phyloP scores from a whole-genome alignment of 2,113 vertebrate genomes.

The Atlantisia rogersi region DNA sequence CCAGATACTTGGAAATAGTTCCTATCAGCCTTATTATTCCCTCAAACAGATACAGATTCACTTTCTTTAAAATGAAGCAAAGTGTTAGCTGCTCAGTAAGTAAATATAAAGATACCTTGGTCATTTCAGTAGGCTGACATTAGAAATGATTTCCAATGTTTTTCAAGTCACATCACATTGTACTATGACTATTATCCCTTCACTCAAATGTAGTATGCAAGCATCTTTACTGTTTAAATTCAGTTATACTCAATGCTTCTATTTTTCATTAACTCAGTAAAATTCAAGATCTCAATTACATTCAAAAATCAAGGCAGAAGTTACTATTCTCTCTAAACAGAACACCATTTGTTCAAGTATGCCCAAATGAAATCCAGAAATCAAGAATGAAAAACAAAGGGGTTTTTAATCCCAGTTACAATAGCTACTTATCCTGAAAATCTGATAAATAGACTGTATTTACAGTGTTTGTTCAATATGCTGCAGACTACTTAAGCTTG shows the following conservation, averaged over 20 bases:
- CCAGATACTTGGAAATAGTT: background rate
- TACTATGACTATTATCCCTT: background rate
- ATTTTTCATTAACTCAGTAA: background rate
- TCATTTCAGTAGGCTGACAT: background rate
- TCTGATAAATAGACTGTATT: conserved; percentile 31
- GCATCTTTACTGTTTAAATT: background rate
- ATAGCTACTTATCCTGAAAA: conserved; percentile 35
- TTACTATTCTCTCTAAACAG: background rate
- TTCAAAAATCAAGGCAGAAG: background rate
- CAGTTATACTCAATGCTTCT: background rate
- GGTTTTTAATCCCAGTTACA: background rate
- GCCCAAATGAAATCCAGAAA: background rate
- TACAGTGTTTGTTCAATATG: background rate
- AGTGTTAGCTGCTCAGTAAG: background rate
- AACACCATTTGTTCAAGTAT: background rate
- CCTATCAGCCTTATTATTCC: background rate
- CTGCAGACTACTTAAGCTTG: background rate
- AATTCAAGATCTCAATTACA: background rate
- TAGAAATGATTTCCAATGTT: background rate
- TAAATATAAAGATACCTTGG: background rate
- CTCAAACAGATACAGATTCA: background rate
- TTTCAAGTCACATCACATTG: background rate
- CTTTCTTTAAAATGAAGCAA: background rate
- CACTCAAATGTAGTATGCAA: background rate
- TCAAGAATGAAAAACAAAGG: conserved; percentile 14